These are phyloP conservation scores for Myrmecophaga tridactyla DNA, from an alignment of 2,113 vertebrate species.

Conservation along the genomic window DNA sequence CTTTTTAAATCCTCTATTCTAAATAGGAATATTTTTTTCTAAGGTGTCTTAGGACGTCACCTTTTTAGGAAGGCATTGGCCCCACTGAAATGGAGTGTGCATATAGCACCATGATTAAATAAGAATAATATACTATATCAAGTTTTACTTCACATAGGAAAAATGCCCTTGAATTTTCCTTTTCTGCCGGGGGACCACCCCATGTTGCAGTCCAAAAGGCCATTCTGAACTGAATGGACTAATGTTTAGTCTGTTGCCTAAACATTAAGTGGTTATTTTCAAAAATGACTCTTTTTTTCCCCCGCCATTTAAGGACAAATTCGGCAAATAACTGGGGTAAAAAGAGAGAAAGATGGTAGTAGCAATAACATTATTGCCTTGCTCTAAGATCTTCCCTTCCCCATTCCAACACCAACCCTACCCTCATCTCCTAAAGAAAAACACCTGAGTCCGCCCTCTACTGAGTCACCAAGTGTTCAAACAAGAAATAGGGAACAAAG, in stretches of 20 bases:
- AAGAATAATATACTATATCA: neutral
- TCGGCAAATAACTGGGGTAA: neutral
- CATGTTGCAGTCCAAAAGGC: neutral
- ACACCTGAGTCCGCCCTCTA: neutral
- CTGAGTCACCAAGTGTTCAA: neutral
- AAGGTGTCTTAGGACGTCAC: neutral
- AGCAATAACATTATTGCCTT: neutral
- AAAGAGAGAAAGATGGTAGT: neutral
- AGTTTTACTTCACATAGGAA: neutral
- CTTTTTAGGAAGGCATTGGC: neutral
- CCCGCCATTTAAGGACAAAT: neutral
- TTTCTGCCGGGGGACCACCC: neutral
- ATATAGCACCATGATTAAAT: neutral
- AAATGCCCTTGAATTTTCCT: neutral
- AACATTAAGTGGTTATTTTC: constrained; percentile 33
- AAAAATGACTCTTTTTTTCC: neutral
- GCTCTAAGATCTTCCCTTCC: neutral
- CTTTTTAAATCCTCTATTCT: neutral
- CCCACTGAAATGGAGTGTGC: neutral
- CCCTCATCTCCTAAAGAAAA: neutral
- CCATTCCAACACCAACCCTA: neutral
- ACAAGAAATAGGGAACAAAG: neutral
- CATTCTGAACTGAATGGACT: neutral
- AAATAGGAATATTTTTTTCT: neutral
- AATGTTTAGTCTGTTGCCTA: neutral